Base-by-base conservation (phyloP, 2,113 vertebrate species). In the Cettia cetti region DNA sequence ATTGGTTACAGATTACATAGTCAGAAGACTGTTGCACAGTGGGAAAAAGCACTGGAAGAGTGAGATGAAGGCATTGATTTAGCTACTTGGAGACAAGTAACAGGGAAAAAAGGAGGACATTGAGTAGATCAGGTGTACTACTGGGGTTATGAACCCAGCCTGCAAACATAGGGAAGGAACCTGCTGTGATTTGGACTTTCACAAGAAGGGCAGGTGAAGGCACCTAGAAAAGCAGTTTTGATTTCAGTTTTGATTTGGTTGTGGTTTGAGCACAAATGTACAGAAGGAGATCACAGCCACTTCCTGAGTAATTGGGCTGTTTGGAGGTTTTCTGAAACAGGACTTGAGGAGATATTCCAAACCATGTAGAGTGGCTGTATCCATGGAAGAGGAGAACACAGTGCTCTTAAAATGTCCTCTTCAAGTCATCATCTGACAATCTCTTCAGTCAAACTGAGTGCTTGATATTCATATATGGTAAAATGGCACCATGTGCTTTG, bases 111-210 rank as follows among this genome's bases (percentile, higher is more conserved):
- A 49, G 27, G 33, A 91, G 19, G 18, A 33, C 3, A 6, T 14
- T 40, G 31, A 66, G 50, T 10, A 85, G 70, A 35, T 69, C 27
- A 66, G 70, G 26, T 65, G 56, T 52, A 76, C 11, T 57, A 28
- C 54, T 63, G 24, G 39, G 7, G 12, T 40, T 61, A 76, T 24
- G 13, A 82, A 60, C 45, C 8, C 28, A 80, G 3, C 6, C 15
- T 39, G 6, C 13, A 65, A 65, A 35, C 0, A 0, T 0, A 2
- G 5, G 7, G 22, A 70, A 49, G 15, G 10, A 49, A 5, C 3
- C 4, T 82, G 8, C 22, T 50, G 7, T 9, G 5, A 17, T 74
- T 59, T 56, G 6, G 39, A 24, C 21, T 57, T 4, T 0, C 11
- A 27, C 24, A 16, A 53, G 15, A 71, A 61, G 11, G 16, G n/a